A percentile compares a stretch with the other conserved stretches of the same genome.
Conservation (phyloP, 2,113 vertebrate species). For the Choloepus hoffmanni region DNA sequence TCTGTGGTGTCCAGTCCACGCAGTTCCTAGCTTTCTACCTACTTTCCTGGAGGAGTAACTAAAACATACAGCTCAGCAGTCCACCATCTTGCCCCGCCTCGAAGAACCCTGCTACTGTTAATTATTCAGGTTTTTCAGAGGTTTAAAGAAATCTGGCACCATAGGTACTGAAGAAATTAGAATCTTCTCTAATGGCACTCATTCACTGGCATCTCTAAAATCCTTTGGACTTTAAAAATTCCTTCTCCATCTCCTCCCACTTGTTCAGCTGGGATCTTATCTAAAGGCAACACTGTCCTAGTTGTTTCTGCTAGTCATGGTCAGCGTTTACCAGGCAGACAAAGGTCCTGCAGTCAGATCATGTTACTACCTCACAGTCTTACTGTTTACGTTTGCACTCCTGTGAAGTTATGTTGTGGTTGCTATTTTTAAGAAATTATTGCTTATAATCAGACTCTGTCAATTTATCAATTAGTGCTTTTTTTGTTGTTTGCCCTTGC, state of each 20-base stretch:
- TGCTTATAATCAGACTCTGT: background rate
- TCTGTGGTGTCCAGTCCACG: too few relatives aligned
- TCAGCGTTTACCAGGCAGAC: background rate
- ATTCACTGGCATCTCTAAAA: too few relatives aligned
- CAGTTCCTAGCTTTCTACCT: too few relatives aligned
- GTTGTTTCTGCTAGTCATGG: background rate
- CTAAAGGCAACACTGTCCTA: background rate
- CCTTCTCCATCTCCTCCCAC: background rate
- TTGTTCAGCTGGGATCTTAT: background rate
- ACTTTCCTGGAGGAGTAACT: too few relatives aligned
- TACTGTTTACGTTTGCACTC: background rate
- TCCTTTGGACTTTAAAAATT: too few relatives aligned
- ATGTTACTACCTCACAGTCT: background rate
- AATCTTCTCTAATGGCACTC: too few relatives aligned
- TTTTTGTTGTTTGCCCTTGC: background rate
- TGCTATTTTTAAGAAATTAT: background rate
- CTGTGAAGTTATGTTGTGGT: background rate
- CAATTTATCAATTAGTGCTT: background rate
- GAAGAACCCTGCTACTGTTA: background rate
- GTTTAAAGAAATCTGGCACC: too few relatives aligned
- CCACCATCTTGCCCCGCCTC: too few relatives aligned
- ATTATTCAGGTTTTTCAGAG: too few relatives aligned
- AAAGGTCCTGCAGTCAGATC: background rate
- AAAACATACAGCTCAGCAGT: too few relatives aligned
- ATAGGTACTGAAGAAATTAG: too few relatives aligned